Conservation (phyloP, 2,888 invertebrate species). For the Sarcophaga carnaria region DNA sequence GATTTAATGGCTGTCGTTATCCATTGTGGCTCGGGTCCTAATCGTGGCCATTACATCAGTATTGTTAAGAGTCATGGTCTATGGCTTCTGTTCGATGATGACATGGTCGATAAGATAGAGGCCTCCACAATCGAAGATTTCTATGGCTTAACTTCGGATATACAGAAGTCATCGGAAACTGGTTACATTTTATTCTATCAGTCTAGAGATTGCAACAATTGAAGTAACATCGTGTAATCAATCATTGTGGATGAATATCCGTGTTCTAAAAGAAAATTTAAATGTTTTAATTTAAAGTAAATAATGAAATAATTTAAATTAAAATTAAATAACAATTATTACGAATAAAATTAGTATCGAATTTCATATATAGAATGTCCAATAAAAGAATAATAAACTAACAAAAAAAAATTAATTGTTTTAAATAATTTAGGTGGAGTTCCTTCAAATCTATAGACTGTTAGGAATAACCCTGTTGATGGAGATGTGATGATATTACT, state of each 20-base stretch:
- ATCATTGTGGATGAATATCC: neutral
- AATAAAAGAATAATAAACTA: too few species aligned
- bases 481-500: too few species aligned
- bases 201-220: slow-evolving; percentile 89
- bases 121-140: slow-evolving; percentile 99
- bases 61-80: slow-evolving; percentile 99
- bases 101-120: slow-evolving; percentile 99
- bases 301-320: too few species aligned
- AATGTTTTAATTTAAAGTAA: too few species aligned
- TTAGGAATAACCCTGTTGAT: too few species aligned
- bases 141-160: slow-evolving; percentile 98
- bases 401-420: too few species aligned
- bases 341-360: too few species aligned
- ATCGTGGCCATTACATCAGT: slow-evolving; percentile 99
- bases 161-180: slow-evolving; percentile 99
- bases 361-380: too few species aligned
- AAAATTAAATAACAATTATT: too few species aligned
- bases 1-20: slow-evolving; percentile 99
- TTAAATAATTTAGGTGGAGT: too few species aligned
- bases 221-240: slow-evolving; percentile 37
- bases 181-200: slow-evolving; percentile 99
- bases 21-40: slow-evolving; percentile 99
- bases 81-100: slow-evolving; percentile 99
- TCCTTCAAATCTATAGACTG: too few species aligned
- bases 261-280: too few species aligned